Base-by-base conservation (phyloP, 2,113 vertebrate genomes). In the Phaethon lepturus region DNA sequence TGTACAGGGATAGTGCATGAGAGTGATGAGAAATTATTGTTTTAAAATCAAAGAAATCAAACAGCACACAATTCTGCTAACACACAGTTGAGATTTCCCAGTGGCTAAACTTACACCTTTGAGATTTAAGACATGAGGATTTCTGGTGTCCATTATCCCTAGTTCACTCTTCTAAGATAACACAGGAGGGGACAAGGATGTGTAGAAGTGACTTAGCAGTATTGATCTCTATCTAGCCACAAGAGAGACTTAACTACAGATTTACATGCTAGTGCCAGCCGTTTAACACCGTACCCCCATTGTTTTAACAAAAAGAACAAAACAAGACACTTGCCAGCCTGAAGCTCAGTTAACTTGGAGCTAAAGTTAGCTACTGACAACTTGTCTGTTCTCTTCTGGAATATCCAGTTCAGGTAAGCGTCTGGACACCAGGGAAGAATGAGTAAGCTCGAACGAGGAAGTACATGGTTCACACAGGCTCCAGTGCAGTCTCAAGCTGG, bases 11-110 rank as follows among this genome's bases (percentile, higher is more conserved):
- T 15, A 62, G 58, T 83, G 82, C 79, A 90, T 88, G 52, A 75
- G 42, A 86, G 63, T 42, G 82, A 88, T 88, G 91, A 93, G 93
- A 95, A 91, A 95, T 95, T 49, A 94, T 55, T 95, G 93, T 73
- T 95, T 74, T 58, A 79, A 62, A 95, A 80, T 72, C 35, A 86
- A 88, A 86, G 49, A 88, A 90, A 74, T 71, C 15, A 33, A 66
- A 77, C 77, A 67, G 72, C 69, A 75, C 56, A 52, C 56, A 82
- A 22, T 87, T 82, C 74, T 68, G 53, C 62, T 83, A 76, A 79
- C 33, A 31, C 10, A 44, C 49, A 73, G 35, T 23, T 72, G 52
- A 77, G 68, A 83, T 71, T 94, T 55, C 64, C 68, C 47, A 19
- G 42, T 81, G 86, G 67, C 74, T 75, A 63, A 72, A 38, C 7